Evolutionary conservation across 2,113 vertebrate genomes (phyloP).

Genomic region (Notarius quadriscutis): DNA sequence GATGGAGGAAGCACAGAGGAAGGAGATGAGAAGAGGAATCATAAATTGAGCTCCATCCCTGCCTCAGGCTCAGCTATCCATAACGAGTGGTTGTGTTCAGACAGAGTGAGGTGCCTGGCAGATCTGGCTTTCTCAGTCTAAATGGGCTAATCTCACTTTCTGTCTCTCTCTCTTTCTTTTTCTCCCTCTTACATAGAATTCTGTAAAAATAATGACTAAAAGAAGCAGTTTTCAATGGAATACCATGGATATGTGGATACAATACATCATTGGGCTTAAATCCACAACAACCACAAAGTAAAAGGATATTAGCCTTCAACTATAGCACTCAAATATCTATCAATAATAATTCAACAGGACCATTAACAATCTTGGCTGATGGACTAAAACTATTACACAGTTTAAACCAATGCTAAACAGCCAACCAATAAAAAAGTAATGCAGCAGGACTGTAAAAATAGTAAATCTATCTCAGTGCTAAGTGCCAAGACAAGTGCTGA

Average conservation of each 20-base stretch:
- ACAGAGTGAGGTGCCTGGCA: background rate
- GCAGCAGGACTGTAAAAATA: background rate
- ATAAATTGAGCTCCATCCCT: slow-evolving; percentile 36
- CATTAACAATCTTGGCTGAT: background rate
- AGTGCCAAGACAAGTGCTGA: background rate
- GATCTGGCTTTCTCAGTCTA: slow-evolving; percentile 1
- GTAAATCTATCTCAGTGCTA: background rate
- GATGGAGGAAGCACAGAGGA: background rate
- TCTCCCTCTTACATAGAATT: slow-evolving; percentile 20
- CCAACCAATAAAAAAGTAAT: background rate
- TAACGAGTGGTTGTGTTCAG: slow-evolving; percentile 35
- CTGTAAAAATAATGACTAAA: background rate
- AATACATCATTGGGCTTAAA: background rate
- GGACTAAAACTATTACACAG: background rate
- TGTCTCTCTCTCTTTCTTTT: background rate
- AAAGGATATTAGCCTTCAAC: background rate
- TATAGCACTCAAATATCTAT: background rate
- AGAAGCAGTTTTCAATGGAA: background rate
- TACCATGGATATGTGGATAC: background rate
- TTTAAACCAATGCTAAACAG: background rate
- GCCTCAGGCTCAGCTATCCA: slow-evolving; percentile 30
- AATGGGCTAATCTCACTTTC: slow-evolving; percentile 9
- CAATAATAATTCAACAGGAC: background rate
- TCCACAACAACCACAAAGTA: background rate
- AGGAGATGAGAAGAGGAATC: background rate